These are phyloP conservation scores for Lerema accius DNA, from an alignment of 1,140 invertebrate genomes.

Conservation along the genomic window DNA sequence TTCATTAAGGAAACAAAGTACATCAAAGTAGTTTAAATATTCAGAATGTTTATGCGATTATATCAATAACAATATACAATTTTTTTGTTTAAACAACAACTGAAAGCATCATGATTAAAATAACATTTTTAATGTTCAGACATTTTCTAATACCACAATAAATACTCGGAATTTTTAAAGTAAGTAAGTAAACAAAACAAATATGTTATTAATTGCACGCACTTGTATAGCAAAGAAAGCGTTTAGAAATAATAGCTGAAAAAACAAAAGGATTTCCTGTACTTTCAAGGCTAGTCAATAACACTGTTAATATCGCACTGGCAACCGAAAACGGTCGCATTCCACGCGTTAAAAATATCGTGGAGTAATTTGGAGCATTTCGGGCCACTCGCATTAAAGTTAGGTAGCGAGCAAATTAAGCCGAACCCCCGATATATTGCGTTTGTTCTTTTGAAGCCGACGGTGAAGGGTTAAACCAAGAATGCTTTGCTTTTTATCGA, in stretches of 20 bases:
- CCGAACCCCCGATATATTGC: slow-evolving; percentile 79
- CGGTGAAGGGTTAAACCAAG: slow-evolving; percentile 82
- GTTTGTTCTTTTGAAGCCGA: slow-evolving; percentile 81
- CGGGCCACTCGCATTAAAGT: slow-evolving; percentile 75
- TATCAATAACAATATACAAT: too few relatives aligned
- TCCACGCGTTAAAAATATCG: slow-evolving; percentile 80
- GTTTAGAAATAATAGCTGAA: background rate
- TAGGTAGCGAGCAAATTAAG: slow-evolving; percentile 77
- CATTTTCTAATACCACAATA: too few relatives aligned
- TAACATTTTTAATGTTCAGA: too few relatives aligned
- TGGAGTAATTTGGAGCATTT: slow-evolving; percentile 78
- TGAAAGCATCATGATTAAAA: too few relatives aligned
- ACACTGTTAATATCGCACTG: slow-evolving; percentile 71
- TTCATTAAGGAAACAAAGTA: slow-evolving; percentile 5
- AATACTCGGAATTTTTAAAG: too few relatives aligned
- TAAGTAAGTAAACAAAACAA: too few relatives aligned
- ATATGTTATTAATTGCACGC: too few relatives aligned
- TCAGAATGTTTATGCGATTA: too few relatives aligned
- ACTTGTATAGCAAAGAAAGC: too few relatives aligned
- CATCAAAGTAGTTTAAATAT: too few relatives aligned
- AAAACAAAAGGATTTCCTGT: background rate
- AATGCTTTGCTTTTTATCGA: slow-evolving; percentile 83
- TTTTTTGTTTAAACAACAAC: too few relatives aligned
- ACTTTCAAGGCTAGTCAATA: slow-evolving; percentile 38
- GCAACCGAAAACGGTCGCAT: slow-evolving; percentile 76